Conservation (phyloP, 1,140 invertebrate species). For the Frieseomelitta varia region DNA sequence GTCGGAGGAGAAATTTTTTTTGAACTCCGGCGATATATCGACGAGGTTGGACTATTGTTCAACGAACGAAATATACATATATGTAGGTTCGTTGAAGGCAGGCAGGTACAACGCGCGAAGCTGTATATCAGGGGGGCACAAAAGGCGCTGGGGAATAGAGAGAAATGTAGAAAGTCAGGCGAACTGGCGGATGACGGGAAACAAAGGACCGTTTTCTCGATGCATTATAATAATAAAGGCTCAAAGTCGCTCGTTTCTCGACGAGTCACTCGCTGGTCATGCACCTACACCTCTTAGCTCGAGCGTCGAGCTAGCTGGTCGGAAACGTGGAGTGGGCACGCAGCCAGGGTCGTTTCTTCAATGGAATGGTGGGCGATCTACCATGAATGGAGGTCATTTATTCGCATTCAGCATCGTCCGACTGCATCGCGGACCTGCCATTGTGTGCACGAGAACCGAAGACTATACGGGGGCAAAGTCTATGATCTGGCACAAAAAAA, state of each 20-base stretch:
- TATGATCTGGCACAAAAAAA: conserved; percentile 70
- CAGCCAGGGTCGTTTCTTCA: conserved; percentile 67
- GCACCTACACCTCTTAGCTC: conserved; percentile 65
- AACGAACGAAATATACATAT: not conserved
- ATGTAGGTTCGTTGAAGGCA: conserved; percentile 13
- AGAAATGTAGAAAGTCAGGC: conserved; percentile 15
- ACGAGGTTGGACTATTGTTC: conserved; percentile 19
- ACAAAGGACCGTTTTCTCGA: conserved; percentile 55
- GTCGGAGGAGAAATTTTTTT: not conserved
- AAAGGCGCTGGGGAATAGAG: not conserved
- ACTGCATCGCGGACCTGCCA: conserved; percentile 74
- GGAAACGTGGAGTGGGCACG: conserved; percentile 49
- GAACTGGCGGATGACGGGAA: conserved; percentile 29
- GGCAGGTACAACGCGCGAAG: not conserved
- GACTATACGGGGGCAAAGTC: conserved; percentile 64
- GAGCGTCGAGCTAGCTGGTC: no score
- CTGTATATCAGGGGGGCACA: not conserved
- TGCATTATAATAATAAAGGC: conserved; percentile 59
- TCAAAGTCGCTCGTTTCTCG: conserved; percentile 45
- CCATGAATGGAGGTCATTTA: conserved; percentile 80
- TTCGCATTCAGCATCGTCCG: conserved; percentile 74
- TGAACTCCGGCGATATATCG: not conserved
- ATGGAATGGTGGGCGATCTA: conserved; percentile 74
- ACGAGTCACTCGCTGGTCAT: conserved; percentile 60
- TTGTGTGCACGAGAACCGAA: conserved; percentile 63